Evolutionary conservation across 2,797 vertebrate genomes (phyloP).

Genomic region (Babyrousa celebensis): DNA sequence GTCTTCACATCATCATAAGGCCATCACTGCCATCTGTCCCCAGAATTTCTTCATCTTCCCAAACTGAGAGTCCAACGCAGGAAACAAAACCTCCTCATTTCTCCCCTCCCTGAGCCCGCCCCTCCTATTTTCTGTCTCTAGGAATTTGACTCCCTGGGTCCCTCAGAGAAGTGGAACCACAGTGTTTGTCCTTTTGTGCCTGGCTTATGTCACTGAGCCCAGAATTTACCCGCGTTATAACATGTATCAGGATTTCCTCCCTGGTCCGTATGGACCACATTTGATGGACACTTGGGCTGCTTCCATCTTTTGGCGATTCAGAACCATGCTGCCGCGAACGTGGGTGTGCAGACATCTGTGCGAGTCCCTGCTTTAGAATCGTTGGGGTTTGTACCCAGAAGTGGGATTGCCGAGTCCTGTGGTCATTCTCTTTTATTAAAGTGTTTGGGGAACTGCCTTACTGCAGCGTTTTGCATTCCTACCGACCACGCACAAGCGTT

Average conservation of each 20-base stretch:
- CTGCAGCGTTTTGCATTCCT: fast-evolving
- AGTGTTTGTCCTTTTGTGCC: fast-evolving
- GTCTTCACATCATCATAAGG: fast-evolving
- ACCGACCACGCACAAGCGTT: fast-evolving
- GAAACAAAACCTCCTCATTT: fast-evolving
- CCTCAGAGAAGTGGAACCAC: fast-evolving
- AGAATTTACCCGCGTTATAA: fast-evolving
- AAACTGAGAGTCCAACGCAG: too few relatives aligned
- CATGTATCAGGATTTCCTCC: fast-evolving
- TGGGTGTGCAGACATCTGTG: fast-evolving
- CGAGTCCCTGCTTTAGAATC: neutral
- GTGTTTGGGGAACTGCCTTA: fast-evolving
- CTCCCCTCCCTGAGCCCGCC: neutral
- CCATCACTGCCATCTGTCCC: neutral
- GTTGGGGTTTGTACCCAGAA: fast-evolving
- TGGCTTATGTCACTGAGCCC: neutral
- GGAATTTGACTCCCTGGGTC: neutral
- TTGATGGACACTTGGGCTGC: neutral
- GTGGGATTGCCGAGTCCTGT: fast-evolving
- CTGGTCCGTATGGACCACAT: fast-evolving
- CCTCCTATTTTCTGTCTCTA: neutral
- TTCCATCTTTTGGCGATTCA: neutral
- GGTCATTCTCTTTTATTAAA: neutral
- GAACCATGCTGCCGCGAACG: fast-evolving
- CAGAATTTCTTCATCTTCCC: neutral